Conservation (phyloP, 2,113 vertebrate species). For the Ovis aries region DNA sequence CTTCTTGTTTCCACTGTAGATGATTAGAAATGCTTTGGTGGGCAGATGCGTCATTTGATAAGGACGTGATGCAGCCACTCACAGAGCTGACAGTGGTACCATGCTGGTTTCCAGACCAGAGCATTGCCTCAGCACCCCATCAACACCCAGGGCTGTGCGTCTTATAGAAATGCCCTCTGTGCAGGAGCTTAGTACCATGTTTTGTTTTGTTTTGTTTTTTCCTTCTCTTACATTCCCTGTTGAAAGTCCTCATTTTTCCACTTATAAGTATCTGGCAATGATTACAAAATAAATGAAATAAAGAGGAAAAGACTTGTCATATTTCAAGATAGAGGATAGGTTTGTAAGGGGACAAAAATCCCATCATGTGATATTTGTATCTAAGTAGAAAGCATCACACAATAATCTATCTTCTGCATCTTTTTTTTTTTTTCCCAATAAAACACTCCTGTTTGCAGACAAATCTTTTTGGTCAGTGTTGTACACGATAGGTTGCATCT, state of each 20-base stretch:
- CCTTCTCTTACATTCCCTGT: background rate
- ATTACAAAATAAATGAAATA: slow-evolving; percentile 16
- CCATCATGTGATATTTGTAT: background rate
- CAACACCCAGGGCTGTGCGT: fast-evolving
- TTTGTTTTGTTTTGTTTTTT: background rate
- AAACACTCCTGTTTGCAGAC: background rate
- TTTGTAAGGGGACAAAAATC: background rate
- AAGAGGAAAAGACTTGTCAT: background rate
- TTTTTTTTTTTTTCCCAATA: background rate
- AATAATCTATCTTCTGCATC: background rate
- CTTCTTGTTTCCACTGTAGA: background rate
- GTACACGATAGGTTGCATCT: background rate
- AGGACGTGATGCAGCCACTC: background rate
- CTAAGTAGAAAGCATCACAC: background rate
- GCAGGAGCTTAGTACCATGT: background rate
- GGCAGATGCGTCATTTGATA: background rate
- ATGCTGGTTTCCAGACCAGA: background rate
- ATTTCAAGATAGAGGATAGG: background rate
- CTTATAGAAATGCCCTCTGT: background rate
- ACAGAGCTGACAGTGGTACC: background rate
- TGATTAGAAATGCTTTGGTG: background rate
- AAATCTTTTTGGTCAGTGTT: background rate
- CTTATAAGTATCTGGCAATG: background rate
- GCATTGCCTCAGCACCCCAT: background rate
- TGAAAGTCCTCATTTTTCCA: background rate